Conservation (phyloP, 2,113 vertebrate species). For the Varanus salvator region DNA sequence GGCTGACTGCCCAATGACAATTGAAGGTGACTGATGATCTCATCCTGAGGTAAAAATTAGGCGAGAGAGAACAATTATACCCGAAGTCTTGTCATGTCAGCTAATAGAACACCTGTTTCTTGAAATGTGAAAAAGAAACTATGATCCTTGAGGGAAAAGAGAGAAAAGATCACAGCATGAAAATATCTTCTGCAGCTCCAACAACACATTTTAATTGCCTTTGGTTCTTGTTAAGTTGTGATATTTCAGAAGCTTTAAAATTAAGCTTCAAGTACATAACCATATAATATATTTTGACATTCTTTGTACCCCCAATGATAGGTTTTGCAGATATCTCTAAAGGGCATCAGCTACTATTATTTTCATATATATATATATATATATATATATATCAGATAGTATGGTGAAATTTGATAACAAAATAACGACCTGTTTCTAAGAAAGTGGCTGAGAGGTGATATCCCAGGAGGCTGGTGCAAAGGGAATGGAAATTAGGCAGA, state of each 20-base stretch:
- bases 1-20: background rate
- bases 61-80: constrained; percentile 1
- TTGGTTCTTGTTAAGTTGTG: constrained; percentile 14
- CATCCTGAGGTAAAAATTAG: background rate
- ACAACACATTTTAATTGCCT: constrained; percentile 1
- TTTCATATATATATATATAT: background rate
- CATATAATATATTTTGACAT: background rate
- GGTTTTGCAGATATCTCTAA: constrained; percentile 17
- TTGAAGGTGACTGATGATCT: constrained; percentile 9
- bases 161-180: background rate
- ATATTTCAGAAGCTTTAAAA: background rate
- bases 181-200: constrained; percentile 4
- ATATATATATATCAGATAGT: constrained; percentile 7
- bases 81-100: background rate
- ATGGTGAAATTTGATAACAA: constrained; percentile 50
- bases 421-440: constrained; percentile 54
- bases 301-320: background rate
- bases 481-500: constrained; percentile 50
- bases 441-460: constrained; percentile 42
- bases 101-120: constrained; percentile 4
- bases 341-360: background rate
- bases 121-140: background rate
- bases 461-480: constrained; percentile 34
- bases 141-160: background rate
- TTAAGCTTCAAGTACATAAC: constrained; percentile 4